Base-by-base conservation (phyloP, 1,140 invertebrate genomes). In the Aricia agestis region DNA sequence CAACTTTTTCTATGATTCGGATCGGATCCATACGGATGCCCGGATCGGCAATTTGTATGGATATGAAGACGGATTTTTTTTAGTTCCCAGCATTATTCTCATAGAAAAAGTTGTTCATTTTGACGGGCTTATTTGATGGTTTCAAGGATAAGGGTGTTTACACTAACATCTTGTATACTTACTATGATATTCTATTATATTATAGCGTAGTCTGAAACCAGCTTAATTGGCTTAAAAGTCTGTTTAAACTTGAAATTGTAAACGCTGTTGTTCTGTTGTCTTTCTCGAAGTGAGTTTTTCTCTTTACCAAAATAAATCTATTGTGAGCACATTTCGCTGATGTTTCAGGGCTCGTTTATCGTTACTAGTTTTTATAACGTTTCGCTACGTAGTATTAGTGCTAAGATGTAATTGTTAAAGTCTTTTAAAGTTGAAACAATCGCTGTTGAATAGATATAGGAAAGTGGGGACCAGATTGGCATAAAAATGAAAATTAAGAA, bases 321-420 rank as follows among this genome's bases (percentile, higher is more conserved):
- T 25, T 13, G 59, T 69, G 68, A 79, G 78, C 76, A 82, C 75
- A 70, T 76, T 79, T 73, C 78, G 80, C 82, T 84, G 84, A 84
- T 82, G 82, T 80, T 76, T 79, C 75, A 74, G 82, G 78, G 83
- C 75, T 84, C 78, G 80, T 36, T 36, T 36, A 36, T 36, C 36
- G 36, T 88, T 85, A 81, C 78, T 87, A 89, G 84, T 84, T 86
- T 85, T 84, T 86, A 84, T 84, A 84, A 86, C 76, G 77, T 86
- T 84, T 82, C 75, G 83, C 85, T 85, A 79, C 82, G 70, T 87
- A 88, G 78, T 80, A 74, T 78, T 72, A 69, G 71, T 67, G 63
- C 59, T 63, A 63, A 63, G 57, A 75, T 77, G 82, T 75, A 76
- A 78, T 72, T 74, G 68, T 78, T 73, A 72, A 74, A 73, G 74